phyloP scores from a whole-genome alignment of 2,797 vertebrate genomes.

The Spizella passerina region DNA sequence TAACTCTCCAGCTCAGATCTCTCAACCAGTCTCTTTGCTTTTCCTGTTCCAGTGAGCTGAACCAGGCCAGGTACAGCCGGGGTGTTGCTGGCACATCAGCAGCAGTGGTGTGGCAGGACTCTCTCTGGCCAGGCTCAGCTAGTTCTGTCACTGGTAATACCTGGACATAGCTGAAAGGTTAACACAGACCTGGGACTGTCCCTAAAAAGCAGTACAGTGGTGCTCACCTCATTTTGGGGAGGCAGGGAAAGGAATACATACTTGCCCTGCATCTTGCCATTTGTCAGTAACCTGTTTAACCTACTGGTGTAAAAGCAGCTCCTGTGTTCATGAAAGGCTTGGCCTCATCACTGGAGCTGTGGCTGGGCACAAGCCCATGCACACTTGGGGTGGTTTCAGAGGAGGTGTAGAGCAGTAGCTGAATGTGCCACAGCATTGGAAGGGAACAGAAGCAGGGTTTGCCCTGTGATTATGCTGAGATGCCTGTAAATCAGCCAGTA shows the following conservation, averaged over 20 bases:
- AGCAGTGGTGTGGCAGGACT: background rate
- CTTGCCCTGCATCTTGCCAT: background rate
- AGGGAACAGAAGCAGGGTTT: background rate
- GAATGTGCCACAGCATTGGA: background rate
- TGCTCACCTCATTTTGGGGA: background rate
- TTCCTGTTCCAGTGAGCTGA: background rate
- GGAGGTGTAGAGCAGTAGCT: fast-evolving
- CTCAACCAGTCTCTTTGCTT: background rate
- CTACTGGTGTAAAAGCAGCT: background rate
- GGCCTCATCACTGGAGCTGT: background rate
- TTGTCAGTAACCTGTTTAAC: background rate
- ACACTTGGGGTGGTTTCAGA: background rate
- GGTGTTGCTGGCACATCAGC: background rate
- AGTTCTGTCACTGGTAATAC: background rate
- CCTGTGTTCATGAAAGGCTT: background rate
- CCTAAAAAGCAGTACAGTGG: background rate
- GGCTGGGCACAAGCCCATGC: background rate
- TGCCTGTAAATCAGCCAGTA: background rate
- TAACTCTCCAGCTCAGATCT: background rate
- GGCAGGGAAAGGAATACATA: background rate
- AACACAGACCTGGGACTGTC: background rate
- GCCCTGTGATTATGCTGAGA: background rate
- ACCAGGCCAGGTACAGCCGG: fast-evolving
- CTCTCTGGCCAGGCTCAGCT: background rate
- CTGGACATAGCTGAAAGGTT: background rate